phyloP scores from a whole-genome alignment of 2,888 invertebrate genomes.

The Oscheius onirici region DNA sequence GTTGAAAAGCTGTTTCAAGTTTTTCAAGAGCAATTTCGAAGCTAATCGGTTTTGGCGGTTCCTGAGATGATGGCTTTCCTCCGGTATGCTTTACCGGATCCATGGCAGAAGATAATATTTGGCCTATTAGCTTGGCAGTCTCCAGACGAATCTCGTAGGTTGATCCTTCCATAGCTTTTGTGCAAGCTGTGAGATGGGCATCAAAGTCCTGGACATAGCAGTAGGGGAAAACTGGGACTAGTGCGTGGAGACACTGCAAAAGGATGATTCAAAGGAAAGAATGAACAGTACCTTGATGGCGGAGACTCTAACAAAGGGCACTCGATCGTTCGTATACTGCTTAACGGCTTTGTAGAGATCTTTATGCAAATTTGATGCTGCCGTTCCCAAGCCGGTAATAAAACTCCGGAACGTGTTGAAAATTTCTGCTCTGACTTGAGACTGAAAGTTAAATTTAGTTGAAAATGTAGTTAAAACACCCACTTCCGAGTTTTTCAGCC shows the following conservation, averaged over 20 bases:
- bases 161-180: slow-evolving; percentile 84
- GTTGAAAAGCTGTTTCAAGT: slow-evolving; percentile 89
- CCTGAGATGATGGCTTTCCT: neutral
- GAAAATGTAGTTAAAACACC: neutral
- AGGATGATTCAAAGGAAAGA: too few species aligned
- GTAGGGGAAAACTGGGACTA: slow-evolving; percentile 85
- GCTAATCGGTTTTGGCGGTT: neutral
- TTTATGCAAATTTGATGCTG: slow-evolving; percentile 85
- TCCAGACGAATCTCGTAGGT: slow-evolving; percentile 91
- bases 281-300: slow-evolving; percentile 80
- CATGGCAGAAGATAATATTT: slow-evolving; percentile 80
- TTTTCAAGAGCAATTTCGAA: slow-evolving; percentile 79
- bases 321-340: slow-evolving; percentile 87
- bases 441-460: slow-evolving; percentile 73
- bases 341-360: slow-evolving; percentile 91
- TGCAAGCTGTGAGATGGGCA: slow-evolving; percentile 60
- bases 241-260: slow-evolving; percentile 83
- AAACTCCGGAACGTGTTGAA: slow-evolving; percentile 96
- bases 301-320: slow-evolving; percentile 90
- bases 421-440: slow-evolving; percentile 93
- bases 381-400: slow-evolving; percentile 89
- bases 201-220: slow-evolving; percentile 79
- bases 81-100: slow-evolving; percentile 48
- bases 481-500: slow-evolving; percentile 86
- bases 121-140: slow-evolving; percentile 89